Evolutionary conservation across 1,140 invertebrate species (phyloP).

Genomic region (Drosophila truncata): DNA sequence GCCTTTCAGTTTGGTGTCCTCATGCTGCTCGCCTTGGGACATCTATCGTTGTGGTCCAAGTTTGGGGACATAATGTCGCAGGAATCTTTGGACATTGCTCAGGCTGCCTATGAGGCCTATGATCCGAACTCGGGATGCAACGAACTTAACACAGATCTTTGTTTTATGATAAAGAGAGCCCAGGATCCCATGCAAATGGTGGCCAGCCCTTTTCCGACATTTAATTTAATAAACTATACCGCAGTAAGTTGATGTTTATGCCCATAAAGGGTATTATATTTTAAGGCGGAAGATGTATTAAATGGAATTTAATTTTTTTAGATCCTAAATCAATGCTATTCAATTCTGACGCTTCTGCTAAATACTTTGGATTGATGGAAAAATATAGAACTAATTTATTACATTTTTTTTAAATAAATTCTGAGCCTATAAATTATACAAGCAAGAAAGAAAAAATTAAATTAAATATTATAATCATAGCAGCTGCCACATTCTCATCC

Average conservation of each 20-base stretch:
- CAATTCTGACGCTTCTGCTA: slow-evolving; percentile 42
- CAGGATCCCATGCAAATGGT: slow-evolving; percentile 32
- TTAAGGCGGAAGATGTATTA: too few species aligned
- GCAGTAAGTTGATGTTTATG: slow-evolving; percentile 31
- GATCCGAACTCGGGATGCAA: slow-evolving; percentile 4
- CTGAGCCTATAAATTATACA: neutral
- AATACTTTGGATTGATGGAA: neutral
- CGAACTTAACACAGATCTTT: slow-evolving; percentile 5
- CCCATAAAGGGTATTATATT: too few species aligned
- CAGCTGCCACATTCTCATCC: slow-evolving; percentile 22
- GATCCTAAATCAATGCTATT: slow-evolving; percentile 60
- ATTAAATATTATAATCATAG: neutral
- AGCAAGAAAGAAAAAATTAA: neutral
- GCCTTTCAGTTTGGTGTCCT: slow-evolving; percentile 42
- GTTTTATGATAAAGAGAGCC: slow-evolving; percentile 35
- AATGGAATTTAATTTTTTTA: slow-evolving; percentile 10
- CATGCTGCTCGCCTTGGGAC: slow-evolving; percentile 37
- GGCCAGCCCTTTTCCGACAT: slow-evolving; percentile 46
- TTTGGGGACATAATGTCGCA: slow-evolving; percentile 45
- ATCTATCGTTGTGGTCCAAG: slow-evolving; percentile 38
- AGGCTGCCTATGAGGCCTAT: slow-evolving; percentile 47
- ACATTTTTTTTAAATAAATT: too few species aligned
- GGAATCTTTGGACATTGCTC: slow-evolving; percentile 33
- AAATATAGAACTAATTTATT: too few species aligned
- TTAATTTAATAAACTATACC: slow-evolving; percentile 46